A percentile compares a stretch with the other conserved stretches of the same genome.
Conservation (phyloP, 35 echinoderm and acorn worm genomes). For the Strongylocentrotus purpuratus region DNA sequence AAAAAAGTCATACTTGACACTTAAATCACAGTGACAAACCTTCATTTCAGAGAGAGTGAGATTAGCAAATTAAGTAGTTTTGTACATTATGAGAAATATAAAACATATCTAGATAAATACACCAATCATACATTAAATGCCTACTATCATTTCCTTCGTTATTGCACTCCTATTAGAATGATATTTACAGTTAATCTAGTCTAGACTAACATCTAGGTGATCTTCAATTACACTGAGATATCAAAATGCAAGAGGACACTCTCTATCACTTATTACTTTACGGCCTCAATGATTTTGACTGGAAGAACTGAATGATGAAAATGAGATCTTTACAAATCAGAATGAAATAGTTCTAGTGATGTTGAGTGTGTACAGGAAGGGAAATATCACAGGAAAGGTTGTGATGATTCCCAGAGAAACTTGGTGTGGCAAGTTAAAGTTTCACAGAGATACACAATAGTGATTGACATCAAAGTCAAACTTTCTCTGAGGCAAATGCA, state of each 20-base stretch:
- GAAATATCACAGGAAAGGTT: background rate
- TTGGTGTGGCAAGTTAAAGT: background rate
- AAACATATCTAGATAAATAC: background rate
- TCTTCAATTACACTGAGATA: background rate
- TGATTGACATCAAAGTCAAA: background rate
- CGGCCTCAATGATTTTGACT: background rate
- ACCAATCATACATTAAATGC: background rate
- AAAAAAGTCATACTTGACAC: background rate
- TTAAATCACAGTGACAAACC: background rate
- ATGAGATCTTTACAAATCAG: background rate
- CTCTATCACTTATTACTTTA: background rate
- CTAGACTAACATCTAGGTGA: background rate
- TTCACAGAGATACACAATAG: background rate
- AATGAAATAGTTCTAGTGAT: background rate
- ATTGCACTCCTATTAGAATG: slow-evolving; percentile 17
- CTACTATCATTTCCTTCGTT: background rate
- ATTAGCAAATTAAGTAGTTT: background rate
- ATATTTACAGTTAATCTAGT: slow-evolving; percentile 13
- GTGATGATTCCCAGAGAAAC: background rate
- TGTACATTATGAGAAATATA: background rate
- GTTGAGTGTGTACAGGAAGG: background rate
- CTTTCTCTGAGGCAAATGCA: background rate
- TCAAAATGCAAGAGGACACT: background rate
- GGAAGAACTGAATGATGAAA: background rate
- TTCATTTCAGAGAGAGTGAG: background rate